Conservation (phyloP, 2,888 invertebrate genomes). For the Oasisia sp. region DNA sequence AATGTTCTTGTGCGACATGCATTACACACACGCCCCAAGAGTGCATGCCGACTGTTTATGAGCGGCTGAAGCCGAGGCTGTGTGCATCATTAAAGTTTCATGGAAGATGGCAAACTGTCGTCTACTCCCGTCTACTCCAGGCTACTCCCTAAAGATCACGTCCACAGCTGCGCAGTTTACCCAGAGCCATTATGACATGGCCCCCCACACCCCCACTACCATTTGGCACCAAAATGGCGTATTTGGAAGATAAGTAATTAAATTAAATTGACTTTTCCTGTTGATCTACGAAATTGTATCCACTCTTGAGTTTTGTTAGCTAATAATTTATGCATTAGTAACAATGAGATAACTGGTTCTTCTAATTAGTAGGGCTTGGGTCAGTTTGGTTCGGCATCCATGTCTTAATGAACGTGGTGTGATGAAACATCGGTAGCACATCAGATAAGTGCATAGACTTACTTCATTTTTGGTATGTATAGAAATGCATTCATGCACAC, state of each 20-base stretch:
- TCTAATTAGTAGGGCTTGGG: background rate
- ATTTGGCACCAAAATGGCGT: background rate
- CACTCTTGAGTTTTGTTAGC: background rate
- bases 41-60: background rate
- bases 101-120: background rate
- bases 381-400: background rate
- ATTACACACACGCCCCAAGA: background rate
- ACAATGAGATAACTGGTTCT: conserved; percentile 12
- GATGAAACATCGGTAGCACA: background rate
- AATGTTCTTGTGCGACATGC: background rate
- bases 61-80: background rate
- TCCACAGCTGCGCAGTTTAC: background rate
- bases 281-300: background rate
- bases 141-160: background rate
- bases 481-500: background rate
- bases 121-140: background rate
- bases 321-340: background rate
- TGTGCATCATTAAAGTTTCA: background rate
- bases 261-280: background rate
- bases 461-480: background rate
- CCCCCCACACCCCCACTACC: background rate
- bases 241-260: background rate
- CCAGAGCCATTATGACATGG: background rate
- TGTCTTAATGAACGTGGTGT: background rate
- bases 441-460: background rate